These are phyloP conservation scores for Corythornis vintsioides DNA, from an alignment of 2,113 vertebrate genomes.

Conservation along the genomic window DNA sequence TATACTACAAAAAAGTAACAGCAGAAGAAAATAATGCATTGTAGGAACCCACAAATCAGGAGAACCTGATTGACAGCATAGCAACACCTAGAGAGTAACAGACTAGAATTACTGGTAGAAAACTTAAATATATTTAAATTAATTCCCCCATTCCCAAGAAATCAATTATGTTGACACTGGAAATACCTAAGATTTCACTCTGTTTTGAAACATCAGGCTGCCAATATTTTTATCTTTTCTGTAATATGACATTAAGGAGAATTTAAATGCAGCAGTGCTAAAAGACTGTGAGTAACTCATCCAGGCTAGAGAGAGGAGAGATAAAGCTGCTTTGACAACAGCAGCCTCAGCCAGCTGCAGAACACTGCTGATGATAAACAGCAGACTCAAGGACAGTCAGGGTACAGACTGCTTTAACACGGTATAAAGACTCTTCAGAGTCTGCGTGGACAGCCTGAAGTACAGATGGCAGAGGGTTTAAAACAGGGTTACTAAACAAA, in stretches of 20 bases:
- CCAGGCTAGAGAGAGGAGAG: background rate
- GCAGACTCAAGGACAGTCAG: background rate
- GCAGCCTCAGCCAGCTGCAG: background rate
- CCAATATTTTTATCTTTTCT: slow-evolving; percentile 26
- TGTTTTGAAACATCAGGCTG: slow-evolving; percentile 40
- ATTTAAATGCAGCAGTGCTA: background rate
- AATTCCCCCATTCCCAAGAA: background rate
- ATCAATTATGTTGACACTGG: background rate
- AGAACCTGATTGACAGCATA: slow-evolving; percentile 19
- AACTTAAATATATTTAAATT: slow-evolving; percentile 31
- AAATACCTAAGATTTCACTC: background rate
- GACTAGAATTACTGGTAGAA: background rate
- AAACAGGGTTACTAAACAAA: background rate
- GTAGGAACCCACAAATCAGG: background rate
- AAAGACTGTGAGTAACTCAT: background rate
- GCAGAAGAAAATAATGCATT: background rate
- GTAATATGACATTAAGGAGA: background rate
- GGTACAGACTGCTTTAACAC: background rate
- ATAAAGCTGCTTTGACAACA: background rate
- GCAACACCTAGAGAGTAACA: background rate
- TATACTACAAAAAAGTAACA: background rate
- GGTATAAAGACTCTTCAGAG: background rate
- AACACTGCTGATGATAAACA: rapidly evolving
- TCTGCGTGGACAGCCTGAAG: background rate
- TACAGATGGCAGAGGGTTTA: background rate